These are phyloP conservation scores for Chironomus tentans DNA, from an alignment of 2,888 invertebrate species.

Conservation along the genomic window DNA sequence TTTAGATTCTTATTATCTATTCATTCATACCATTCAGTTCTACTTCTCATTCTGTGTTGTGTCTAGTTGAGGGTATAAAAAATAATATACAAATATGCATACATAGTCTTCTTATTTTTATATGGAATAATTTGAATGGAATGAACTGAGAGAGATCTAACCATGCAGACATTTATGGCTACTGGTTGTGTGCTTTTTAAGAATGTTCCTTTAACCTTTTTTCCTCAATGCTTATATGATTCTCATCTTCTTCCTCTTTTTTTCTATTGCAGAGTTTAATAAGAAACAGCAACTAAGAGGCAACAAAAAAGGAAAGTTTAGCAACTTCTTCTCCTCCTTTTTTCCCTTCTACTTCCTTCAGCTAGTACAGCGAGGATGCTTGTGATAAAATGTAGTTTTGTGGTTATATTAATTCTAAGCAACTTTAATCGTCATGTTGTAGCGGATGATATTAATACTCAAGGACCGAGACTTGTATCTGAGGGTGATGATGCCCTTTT, in stretches of 20 bases:
- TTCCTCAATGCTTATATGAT: too few species aligned
- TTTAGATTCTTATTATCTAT: background rate
- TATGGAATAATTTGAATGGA: too few species aligned
- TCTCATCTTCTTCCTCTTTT: too few species aligned
- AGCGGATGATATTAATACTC: slow-evolving; percentile 31
- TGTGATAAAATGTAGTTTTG: slow-evolving; percentile 11
- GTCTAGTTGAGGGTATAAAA: background rate
- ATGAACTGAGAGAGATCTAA: too few species aligned
- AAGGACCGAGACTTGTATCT: slow-evolving; percentile 44
- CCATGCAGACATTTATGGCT: too few species aligned
- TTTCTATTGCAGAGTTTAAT: too few species aligned
- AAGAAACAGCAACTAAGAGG: too few species aligned
- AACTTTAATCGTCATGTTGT: background rate
- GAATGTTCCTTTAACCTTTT: too few species aligned
- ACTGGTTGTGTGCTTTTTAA: too few species aligned
- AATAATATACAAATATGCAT: too few species aligned
- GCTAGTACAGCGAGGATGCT: slow-evolving; percentile 11
- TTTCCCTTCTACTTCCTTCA: background rate
- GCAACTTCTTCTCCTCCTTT: background rate
- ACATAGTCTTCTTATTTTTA: too few species aligned
- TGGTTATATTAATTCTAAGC: slow-evolving; percentile 4
- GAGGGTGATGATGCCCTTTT: slow-evolving; percentile 71
- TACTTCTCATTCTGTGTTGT: background rate
- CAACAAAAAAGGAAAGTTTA: background rate
- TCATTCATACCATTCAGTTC: background rate